phyloP scores from a whole-genome alignment of 2,113 vertebrate species.

The Malurus melanocephalus region DNA sequence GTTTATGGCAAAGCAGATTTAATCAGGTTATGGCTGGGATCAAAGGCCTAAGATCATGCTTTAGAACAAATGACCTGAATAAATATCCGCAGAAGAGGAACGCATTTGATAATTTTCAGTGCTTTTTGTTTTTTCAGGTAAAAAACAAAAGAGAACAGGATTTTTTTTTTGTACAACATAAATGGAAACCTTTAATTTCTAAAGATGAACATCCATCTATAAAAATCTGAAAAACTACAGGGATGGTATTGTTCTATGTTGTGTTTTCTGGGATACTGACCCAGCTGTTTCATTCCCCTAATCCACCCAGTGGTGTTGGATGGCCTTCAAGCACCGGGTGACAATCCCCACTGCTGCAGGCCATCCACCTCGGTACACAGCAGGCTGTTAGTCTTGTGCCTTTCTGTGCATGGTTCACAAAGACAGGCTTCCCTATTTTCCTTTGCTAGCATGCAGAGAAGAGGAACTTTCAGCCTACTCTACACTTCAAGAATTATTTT shows the following conservation, averaged over 20 bases:
- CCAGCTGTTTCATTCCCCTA: background rate
- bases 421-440: background rate
- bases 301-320: background rate
- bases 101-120: background rate
- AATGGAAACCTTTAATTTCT: background rate
- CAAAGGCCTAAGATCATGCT: background rate
- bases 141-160: background rate
- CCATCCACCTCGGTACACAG: background rate
- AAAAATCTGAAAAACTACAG: background rate
- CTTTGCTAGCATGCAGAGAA: background rate
- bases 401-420: background rate
- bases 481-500: background rate
- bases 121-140: background rate
- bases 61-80: background rate
- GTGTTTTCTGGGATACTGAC: background rate
- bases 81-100: background rate
- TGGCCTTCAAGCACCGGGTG: background rate
- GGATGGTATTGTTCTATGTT: background rate
- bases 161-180: background rate
- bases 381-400: background rate
- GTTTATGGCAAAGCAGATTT: background rate
- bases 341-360: background rate
- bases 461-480: background rate
- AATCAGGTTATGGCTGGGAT: background rate
- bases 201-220: background rate